Base-by-base conservation (phyloP, 1,140 invertebrate species). In the Gryon sp. region DNA sequence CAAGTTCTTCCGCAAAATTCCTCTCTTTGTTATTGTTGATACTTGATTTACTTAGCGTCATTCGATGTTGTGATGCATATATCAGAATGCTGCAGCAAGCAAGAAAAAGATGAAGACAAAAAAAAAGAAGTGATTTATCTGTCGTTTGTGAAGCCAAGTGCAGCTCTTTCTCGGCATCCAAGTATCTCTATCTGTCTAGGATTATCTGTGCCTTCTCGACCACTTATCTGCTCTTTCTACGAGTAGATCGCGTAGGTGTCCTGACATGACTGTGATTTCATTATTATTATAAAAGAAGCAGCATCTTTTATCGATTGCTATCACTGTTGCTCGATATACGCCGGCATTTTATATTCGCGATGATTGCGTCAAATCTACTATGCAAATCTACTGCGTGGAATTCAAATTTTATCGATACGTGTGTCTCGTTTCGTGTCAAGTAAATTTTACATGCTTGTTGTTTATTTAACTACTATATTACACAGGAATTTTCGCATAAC, bases 261-360 rank as follows among this genome's bases (percentile, higher is more conserved):
- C 34, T 59, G 60, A 76, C 74, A 70, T 19, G 74, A 45, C 52
- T 60, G 65, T 66, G 74, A 76, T 76, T 65, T 76, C 60, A 60
- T 50, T 65, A 59, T 68, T 77, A 77, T 77, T 66, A 77, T 60
- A 66, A 77, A 66, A 65, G 40, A 55, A 66, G 55, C 66, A 66
- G 52, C 59, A 45, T 66, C 60, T 45, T 72, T 77, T 72, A 66
- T 76, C 74, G 74, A 70, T 76, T 28, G 43, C 59, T 66, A 76
- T 76, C 74, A 41, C 52, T n/a, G 9, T 5, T 40, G 59, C 65
- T 70, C 59, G 73, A 63, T 65, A 70, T 69, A 43, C 28, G n/a
- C 45, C n/a, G n/a, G 36, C 59, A 28, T 59, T 53, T 50, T 59
- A 63, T 70, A 38, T 46, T 43, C 46, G 40, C 46, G 66, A 70